phyloP scores from a whole-genome alignment of 2,888 invertebrate species.

The Temnothorax rugatulus region DNA sequence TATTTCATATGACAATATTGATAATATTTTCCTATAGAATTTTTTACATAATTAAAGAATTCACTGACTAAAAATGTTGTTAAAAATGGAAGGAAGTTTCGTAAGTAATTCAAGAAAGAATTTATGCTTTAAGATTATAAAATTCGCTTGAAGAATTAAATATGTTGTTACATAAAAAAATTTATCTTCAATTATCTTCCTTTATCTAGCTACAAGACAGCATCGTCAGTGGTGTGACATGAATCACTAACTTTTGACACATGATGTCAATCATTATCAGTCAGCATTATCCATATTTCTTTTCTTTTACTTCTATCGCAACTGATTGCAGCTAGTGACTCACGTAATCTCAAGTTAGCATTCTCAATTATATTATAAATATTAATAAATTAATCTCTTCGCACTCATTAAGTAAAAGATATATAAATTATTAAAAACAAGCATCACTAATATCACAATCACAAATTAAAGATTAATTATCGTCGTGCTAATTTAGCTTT shows the following conservation, averaged over 20 bases:
- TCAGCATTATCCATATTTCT: background rate
- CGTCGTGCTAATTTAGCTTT: background rate
- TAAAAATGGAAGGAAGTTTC: background rate
- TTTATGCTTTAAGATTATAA: background rate
- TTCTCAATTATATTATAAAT: background rate
- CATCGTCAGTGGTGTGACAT: background rate
- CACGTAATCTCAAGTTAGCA: background rate
- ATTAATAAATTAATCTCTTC: constrained; percentile 23
- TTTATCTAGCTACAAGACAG: background rate
- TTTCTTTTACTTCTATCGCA: background rate
- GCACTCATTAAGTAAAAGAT: background rate
- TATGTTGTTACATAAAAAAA: background rate
- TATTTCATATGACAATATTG: background rate
- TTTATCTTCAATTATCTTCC: background rate
- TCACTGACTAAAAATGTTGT: background rate
- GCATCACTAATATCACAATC: background rate
- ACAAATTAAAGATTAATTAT: background rate
- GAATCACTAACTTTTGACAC: background rate
- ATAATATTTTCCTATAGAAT: background rate
- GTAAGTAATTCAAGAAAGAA: background rate
- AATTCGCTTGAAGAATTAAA: background rate
- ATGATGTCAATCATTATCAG: constrained; percentile 6
- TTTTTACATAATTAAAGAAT: background rate
- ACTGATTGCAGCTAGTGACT: background rate
- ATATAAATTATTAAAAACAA: background rate